phyloP scores from a whole-genome alignment of 2,113 vertebrate genomes.

The Campylomormyrus tamandua region DNA sequence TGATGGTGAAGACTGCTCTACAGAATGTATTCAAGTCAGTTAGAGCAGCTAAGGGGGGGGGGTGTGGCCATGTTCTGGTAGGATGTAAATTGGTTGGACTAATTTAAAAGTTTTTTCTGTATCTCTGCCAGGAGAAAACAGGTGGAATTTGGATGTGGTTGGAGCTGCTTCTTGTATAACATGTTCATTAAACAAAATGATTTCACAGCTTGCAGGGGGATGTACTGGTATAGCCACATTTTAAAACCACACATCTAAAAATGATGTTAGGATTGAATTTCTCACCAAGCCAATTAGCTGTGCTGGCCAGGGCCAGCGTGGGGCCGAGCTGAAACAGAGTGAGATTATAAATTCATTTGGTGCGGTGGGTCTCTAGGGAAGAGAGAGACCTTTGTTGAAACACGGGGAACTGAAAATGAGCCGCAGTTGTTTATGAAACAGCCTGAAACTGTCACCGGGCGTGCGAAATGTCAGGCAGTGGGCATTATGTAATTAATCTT shows the following conservation, averaged over 20 bases:
- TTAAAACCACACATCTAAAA: not conserved
- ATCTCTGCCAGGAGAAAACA: not conserved
- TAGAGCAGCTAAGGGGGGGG: not conserved
- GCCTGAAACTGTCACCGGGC: not conserved
- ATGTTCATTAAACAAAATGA: not conserved
- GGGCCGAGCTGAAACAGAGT: not conserved
- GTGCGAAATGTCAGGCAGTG: not conserved
- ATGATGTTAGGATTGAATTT: not conserved
- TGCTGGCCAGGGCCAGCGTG: not conserved
- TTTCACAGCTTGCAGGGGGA: not conserved
- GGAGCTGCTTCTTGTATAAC: not conserved
- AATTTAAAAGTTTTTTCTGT: not conserved
- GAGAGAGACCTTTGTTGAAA: not conserved
- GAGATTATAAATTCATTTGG: not conserved
- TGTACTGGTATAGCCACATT: not conserved
- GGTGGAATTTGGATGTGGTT: not conserved
- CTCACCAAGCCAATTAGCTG: not conserved
- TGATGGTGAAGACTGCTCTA: too few relatives aligned
- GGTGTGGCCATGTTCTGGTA: not conserved
- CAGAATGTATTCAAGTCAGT: not conserved
- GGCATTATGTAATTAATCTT: not conserved
- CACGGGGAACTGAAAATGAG: conserved; percentile 6
- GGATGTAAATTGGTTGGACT: not conserved
- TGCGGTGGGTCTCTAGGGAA: not conserved
- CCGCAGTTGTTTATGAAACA: not conserved